Percentiles rank a stretch among this genome's conserved stretches.
These are phyloP conservation scores for Leucoma salicis DNA, from an alignment of 2,888 invertebrate genomes.

Conservation along the genomic window DNA sequence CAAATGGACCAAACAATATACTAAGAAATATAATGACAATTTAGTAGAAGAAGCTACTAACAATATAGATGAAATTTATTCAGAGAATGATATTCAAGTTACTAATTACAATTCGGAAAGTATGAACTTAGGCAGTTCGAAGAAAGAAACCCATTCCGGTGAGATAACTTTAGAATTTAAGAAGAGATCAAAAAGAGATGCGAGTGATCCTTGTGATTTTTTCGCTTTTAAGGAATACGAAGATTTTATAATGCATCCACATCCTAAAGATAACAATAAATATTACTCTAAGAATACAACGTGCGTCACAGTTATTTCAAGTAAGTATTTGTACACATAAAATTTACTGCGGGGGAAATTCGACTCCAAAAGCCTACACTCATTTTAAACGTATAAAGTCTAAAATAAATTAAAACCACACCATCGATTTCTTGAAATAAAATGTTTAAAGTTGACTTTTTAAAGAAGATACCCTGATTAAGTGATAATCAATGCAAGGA, in stretches of 20 bases:
- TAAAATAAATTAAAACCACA: no score
- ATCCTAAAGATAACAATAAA: constrained; percentile 46
- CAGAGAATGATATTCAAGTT: constrained; percentile 13
- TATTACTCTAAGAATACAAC: constrained; percentile 58
- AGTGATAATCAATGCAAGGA: no score
- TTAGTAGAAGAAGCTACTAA: not conserved
- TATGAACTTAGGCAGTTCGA: constrained; percentile 27
- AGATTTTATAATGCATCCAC: constrained; percentile 55
- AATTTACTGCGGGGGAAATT: not conserved
- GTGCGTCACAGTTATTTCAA: constrained; percentile 59
- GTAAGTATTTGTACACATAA: constrained; percentile 38
- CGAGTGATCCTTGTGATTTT: constrained; percentile 45
- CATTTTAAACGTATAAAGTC: no score
- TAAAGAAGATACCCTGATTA: no score
- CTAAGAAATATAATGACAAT: constrained; percentile 19
- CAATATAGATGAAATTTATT: constrained; percentile 1
- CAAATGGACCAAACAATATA: constrained; percentile 38
- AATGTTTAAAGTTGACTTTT: no score
- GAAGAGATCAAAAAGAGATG: constrained; percentile 46
- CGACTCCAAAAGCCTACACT: no score
- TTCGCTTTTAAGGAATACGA: constrained; percentile 31
- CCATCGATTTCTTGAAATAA: no score
- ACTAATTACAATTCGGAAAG: constrained; percentile 32
- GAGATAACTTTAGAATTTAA: constrained; percentile 24
- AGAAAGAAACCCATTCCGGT: no score